Percentiles rank a stretch among this genome's conserved stretches.
phyloP scores from a whole-genome alignment of 2,113 vertebrate genomes.

The Acanthisitta chloris region DNA sequence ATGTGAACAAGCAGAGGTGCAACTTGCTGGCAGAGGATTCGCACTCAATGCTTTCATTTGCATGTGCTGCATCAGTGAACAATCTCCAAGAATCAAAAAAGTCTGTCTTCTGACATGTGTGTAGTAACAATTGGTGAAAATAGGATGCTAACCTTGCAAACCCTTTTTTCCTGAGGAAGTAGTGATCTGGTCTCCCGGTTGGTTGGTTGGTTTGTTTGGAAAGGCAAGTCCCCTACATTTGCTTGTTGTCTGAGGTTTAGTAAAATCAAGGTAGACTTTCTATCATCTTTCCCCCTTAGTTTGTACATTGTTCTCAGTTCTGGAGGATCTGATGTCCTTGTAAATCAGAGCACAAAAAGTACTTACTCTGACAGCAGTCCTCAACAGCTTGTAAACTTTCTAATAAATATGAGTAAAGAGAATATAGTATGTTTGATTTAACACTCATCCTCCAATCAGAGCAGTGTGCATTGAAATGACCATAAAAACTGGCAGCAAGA shows the following conservation, averaged over 20 bases:
- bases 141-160: neutral
- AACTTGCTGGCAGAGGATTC: neutral
- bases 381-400: neutral
- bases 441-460: neutral
- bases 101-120: neutral
- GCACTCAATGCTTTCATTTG: neutral
- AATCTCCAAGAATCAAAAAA: neutral
- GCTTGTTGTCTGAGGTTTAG: neutral
- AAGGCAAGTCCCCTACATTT: neutral
- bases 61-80: neutral
- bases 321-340: neutral
- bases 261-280: neutral
- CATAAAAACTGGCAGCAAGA: neutral
- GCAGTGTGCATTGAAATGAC: neutral
- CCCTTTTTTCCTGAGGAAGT: neutral
- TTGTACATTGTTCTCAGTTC: neutral
- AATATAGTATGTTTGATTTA: neutral
- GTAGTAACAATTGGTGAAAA: neutral
- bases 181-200: neutral
- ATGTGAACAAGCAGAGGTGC: neutral
- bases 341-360: neutral
- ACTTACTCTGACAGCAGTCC: neutral
- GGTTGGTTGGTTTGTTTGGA: neutral
- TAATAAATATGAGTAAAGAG: neutral
- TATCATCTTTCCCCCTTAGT: neutral